Percentiles rank a stretch among this genome's conserved stretches.
Evolutionary conservation across 1,140 invertebrate species (phyloP).

Genomic region (Kradibia gibbosae): DNA sequence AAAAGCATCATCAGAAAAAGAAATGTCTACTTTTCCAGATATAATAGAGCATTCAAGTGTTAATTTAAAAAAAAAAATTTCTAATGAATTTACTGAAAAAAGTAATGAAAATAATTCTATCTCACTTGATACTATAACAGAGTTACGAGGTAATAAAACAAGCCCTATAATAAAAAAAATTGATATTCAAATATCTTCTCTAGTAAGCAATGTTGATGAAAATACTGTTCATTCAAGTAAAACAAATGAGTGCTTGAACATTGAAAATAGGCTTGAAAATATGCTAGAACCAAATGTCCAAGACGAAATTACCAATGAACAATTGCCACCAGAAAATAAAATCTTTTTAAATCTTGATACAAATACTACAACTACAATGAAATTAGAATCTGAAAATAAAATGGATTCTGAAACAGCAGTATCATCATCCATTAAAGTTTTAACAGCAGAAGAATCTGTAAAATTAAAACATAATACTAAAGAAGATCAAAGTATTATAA

Average conservation of each 20-base stretch:
- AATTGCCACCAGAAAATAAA: constrained; percentile 60
- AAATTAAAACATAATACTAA: constrained; percentile 59
- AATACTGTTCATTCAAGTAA: constrained; percentile 46
- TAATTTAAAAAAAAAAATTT: constrained; percentile 32
- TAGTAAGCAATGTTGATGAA: constrained; percentile 51
- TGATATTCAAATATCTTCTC: constrained; percentile 28
- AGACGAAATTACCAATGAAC: constrained; percentile 54
- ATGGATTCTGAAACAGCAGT: constrained; percentile 23
- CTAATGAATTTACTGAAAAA: constrained; percentile 8
- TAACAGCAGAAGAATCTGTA: constrained; percentile 39
- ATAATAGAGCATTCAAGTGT: not conserved
- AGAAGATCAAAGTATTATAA: constrained; percentile 65
- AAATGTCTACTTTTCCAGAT: not conserved
- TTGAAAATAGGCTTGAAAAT: constrained; percentile 63
- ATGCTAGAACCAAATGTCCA: constrained; percentile 57
- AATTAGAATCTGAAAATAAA: constrained; percentile 56
- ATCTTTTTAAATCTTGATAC: constrained; percentile 71
- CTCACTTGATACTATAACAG: constrained; percentile 52
- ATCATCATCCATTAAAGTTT: constrained; percentile 22
- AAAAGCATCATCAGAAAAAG: constrained; percentile 32
- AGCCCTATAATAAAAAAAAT: not conserved
- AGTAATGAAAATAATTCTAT: constrained; percentile 38
- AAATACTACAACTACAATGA: constrained; percentile 69
- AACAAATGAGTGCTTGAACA: constrained; percentile 59
- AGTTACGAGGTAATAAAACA: constrained; percentile 36